phyloP scores from a whole-genome alignment of 2,888 invertebrate species.

The Perizoma flavofasciatum region DNA sequence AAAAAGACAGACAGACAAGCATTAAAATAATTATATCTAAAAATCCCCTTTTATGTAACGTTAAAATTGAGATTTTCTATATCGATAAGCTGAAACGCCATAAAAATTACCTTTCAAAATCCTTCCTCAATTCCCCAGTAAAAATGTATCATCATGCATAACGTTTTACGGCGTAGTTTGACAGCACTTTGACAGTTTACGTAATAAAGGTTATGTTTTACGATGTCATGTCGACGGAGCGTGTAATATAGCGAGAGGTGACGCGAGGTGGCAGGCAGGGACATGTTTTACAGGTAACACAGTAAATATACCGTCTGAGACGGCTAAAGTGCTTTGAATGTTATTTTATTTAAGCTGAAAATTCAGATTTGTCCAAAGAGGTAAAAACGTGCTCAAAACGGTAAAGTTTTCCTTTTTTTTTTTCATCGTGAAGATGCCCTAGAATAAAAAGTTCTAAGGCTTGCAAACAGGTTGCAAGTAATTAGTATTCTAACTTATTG shows the following conservation, averaged over 20 bases:
- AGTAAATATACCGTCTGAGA: slow-evolving; percentile 11
- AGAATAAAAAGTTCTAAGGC: too few species aligned
- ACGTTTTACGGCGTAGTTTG: slow-evolving; percentile 23
- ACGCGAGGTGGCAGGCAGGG: slow-evolving; percentile 14
- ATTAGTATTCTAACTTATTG: too few species aligned
- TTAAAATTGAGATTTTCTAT: slow-evolving; percentile 3
- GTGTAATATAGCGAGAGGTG: slow-evolving; percentile 19
- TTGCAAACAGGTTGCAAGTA: too few species aligned
- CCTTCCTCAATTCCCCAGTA: slow-evolving; percentile 20
- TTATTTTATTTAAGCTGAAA: too few species aligned
- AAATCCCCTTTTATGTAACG: background rate
- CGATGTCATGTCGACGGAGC: slow-evolving; percentile 25
- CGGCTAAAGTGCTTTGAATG: slow-evolving; percentile 8
- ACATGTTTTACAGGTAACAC: slow-evolving; percentile 2
- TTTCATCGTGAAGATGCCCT: too few species aligned
- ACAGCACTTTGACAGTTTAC: slow-evolving; percentile 32
- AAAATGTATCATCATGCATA: slow-evolving; percentile 31
- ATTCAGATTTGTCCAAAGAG: too few species aligned
- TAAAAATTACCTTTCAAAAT: slow-evolving; percentile 15
- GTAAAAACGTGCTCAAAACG: too few species aligned
- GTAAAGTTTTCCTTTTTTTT: too few species aligned
- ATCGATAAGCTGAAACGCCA: background rate
- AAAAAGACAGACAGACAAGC: too few species aligned
- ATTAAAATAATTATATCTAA: too few species aligned
- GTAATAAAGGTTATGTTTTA: slow-evolving; percentile 41